phyloP scores from a whole-genome alignment of 1,140 invertebrate species.

The Aphaenogaster floridana region DNA sequence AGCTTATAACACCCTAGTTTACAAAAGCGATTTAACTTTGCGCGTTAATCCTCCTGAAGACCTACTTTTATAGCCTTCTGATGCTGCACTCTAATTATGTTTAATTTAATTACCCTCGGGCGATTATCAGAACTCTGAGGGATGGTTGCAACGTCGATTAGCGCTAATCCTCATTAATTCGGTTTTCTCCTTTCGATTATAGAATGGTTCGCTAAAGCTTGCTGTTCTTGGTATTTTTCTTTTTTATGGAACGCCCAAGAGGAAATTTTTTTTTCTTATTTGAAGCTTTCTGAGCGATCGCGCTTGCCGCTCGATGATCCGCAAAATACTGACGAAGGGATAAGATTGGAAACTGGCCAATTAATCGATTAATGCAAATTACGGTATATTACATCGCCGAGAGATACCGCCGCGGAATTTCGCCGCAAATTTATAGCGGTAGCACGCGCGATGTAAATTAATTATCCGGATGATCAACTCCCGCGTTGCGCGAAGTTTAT shows the following conservation, averaged over 20 bases:
- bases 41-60: constrained; percentile 19
- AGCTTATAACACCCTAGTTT: neutral
- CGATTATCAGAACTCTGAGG: constrained; percentile 31
- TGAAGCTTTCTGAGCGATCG: neutral
- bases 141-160: constrained; percentile 35
- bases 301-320: neutral
- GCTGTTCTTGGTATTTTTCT: neutral
- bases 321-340: neutral
- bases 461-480: constrained; percentile 60
- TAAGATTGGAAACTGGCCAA: constrained; percentile 62
- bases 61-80: constrained; percentile 20
- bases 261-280: neutral
- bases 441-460: constrained; percentile 54
- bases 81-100: constrained; percentile 23
- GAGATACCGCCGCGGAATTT: constrained; percentile 43
- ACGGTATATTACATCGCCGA: constrained; percentile 6
- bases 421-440: constrained; percentile 55
- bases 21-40: constrained; percentile 18
- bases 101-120: constrained; percentile 36
- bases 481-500: constrained; percentile 37
- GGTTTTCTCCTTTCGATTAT: constrained; percentile 13
- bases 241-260: neutral
- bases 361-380: constrained; percentile 65
- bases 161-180: constrained; percentile 50
- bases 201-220: neutral